Evolutionary conservation across 1,140 invertebrate species (phyloP).

Genomic region (Piezodorus guildinii): DNA sequence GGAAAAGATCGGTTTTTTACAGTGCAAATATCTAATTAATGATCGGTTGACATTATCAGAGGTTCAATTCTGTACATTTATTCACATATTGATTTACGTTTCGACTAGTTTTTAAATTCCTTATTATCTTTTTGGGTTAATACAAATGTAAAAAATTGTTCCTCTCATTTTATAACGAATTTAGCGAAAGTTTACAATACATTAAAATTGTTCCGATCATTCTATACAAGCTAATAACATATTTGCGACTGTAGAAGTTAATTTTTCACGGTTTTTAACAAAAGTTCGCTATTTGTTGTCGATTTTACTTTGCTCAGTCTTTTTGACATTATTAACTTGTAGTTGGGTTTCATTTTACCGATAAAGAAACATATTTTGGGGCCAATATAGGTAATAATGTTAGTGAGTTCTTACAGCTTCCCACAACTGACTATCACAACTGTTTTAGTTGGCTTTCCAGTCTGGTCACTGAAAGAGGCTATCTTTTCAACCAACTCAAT

Average conservation of each 20-base stretch:
- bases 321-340: constrained; percentile 14
- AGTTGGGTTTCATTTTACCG: not conserved
- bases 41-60: constrained; percentile 5
- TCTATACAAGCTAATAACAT: constrained; percentile 8
- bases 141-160: constrained; percentile 9
- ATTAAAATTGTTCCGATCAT: not conserved
- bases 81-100: not conserved
- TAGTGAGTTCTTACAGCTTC: constrained; percentile 38
- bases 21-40: constrained; percentile 18
- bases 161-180: not conserved
- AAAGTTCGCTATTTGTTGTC: not conserved
- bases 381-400: not conserved
- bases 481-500: constrained; percentile 69
- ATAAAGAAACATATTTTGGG: not conserved
- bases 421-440: constrained; percentile 65
- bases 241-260: too few relatives aligned
- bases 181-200: too few relatives aligned
- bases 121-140: not conserved
- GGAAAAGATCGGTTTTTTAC: not conserved
- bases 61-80: constrained; percentile 10
- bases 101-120: constrained; percentile 3
- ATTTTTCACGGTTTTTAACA: not conserved
- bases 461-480: constrained; percentile 59
- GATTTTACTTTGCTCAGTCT: not conserved
- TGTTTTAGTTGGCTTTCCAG: constrained; percentile 61